A percentile compares a stretch with the other conserved stretches of the same genome.
Conservation (phyloP, 2,888 invertebrate genomes). For the Cylindroiulus punctatus region DNA sequence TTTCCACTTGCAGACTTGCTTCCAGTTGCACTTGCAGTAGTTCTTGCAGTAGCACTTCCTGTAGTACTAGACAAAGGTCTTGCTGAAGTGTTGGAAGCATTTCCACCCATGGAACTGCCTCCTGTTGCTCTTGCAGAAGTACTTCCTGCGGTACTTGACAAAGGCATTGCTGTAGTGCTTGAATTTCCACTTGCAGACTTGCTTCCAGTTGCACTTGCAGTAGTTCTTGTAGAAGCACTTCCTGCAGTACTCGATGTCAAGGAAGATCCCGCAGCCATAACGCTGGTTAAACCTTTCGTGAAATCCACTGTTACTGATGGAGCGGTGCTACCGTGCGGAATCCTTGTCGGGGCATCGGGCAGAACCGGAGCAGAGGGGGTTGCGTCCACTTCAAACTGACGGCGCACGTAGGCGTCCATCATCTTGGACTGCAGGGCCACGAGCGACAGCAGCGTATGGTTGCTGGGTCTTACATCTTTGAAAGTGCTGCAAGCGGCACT, state of each 20-base stretch:
- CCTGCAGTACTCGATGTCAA: no score
- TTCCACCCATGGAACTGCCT: no score
- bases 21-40: background rate
- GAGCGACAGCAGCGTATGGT: background rate
- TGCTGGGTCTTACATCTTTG: background rate
- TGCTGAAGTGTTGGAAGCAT: no score
- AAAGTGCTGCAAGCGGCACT: conserved; percentile 20
- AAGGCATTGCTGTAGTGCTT: background rate
- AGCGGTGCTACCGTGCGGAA: background rate
- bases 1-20: background rate
- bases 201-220: background rate
- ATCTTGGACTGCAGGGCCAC: conserved; percentile 21
- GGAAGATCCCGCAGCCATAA: no score
- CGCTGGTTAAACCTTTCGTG: no score
- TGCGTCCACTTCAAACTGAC: background rate
- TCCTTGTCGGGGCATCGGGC: background rate
- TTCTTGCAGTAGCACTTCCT: background rate
- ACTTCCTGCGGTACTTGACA: no score
- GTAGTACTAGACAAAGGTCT: no score
- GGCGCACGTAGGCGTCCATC: conserved; percentile 22
- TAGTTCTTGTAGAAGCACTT: no score
- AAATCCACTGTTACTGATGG: background rate
- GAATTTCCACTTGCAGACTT: background rate
- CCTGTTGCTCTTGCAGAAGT: no score
- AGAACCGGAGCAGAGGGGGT: background rate